Percentiles rank a stretch among this genome's conserved stretches.
Evolutionary conservation across 2,888 invertebrate species (phyloP).

Genomic region (Aquatica leii): DNA sequence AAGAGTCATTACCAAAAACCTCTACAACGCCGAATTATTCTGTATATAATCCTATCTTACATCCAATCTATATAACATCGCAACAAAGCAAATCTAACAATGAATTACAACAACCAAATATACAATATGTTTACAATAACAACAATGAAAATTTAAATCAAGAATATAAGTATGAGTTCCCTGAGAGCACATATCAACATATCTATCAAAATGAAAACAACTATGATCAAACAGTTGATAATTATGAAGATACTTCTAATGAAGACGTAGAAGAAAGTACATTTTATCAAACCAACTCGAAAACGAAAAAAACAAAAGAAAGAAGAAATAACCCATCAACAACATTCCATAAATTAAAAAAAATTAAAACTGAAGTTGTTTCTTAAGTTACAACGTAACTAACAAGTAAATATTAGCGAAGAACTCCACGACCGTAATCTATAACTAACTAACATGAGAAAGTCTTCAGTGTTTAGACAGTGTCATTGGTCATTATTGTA

Average conservation of each 20-base stretch:
- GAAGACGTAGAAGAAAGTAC: background rate
- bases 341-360: too few relatives aligned
- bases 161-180: slow-evolving; percentile 28
- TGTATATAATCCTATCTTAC: slow-evolving; percentile 16
- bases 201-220: slow-evolving; percentile 28
- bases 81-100: slow-evolving; percentile 11
- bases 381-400: too few relatives aligned
- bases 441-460: too few relatives aligned
- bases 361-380: too few relatives aligned
- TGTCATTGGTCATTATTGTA: too few relatives aligned
- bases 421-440: too few relatives aligned
- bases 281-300: slow-evolving; percentile 20
- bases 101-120: too few relatives aligned
- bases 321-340: too few relatives aligned
- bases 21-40: slow-evolving; percentile 16
- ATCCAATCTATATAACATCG: slow-evolving; percentile 21
- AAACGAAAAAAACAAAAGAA: too few relatives aligned
- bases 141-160: slow-evolving; percentile 17
- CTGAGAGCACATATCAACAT: slow-evolving; percentile 30
- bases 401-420: too few relatives aligned
- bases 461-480: too few relatives aligned
- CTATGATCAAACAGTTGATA: slow-evolving; percentile 18
- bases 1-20: too few relatives aligned
- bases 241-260: background rate
- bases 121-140: slow-evolving; percentile 15